A percentile compares a stretch with the other conserved stretches of the same genome.
Evolutionary conservation across 2,888 invertebrate genomes (phyloP).

Genomic region (Biston betularia): DNA sequence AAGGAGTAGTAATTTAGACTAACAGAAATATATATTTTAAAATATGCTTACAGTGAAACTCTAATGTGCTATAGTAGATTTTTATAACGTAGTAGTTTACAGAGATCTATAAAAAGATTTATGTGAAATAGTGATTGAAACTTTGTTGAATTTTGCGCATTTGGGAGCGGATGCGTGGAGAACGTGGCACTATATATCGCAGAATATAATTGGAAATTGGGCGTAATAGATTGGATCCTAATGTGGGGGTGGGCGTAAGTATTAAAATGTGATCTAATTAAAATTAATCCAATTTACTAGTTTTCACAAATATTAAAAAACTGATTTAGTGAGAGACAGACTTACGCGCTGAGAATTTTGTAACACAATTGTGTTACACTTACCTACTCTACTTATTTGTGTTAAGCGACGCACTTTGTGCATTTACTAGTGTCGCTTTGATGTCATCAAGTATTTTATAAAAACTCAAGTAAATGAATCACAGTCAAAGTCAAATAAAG

Average conservation of each 20-base stretch:
- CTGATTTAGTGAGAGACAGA: no score
- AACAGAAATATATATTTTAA: neutral
- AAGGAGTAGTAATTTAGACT: neutral
- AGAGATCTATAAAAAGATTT: neutral
- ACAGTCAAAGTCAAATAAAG: no score
- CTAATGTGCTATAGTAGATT: neutral
- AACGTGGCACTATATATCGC: neutral
- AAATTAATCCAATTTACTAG: no score
- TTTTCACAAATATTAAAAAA: no score
- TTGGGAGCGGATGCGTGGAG: slow-evolving; percentile 4
- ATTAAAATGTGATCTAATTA: neutral
- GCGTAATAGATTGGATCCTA: neutral
- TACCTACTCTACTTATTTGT: no score
- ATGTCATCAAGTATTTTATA: no score
- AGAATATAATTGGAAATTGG: neutral
- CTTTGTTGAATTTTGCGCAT: slow-evolving; percentile 7
- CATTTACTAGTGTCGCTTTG: no score
- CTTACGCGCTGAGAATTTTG: no score
- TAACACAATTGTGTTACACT: neutral
- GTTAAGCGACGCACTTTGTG: no score
- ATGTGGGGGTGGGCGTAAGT: slow-evolving; percentile 33
- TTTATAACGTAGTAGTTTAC: slow-evolving; percentile 1
- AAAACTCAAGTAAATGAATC: no score
- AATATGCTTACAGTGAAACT: slow-evolving; percentile 5
- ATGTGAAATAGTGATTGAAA: neutral